Base-by-base conservation (phyloP, 2,797 vertebrate species). In the Ptychobarbus kaznakovi region DNA sequence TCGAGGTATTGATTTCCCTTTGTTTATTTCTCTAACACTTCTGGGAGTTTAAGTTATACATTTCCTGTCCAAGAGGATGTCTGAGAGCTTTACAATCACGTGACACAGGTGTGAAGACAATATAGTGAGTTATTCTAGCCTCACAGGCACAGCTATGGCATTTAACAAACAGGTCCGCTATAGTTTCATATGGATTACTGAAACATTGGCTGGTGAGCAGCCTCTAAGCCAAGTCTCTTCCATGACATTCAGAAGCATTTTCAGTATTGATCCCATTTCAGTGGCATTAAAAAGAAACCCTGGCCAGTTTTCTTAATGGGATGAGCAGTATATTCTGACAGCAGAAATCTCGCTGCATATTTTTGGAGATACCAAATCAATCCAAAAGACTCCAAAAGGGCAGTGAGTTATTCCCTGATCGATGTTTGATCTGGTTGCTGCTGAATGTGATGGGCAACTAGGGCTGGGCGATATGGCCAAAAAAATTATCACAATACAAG, bases 191-290 rank as follows among this genome's bases (percentile, higher is more conserved):
- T 82, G 79, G 84, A 85, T 85, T 79, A 85, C 49, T 82, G 63
- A 66, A 82, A 56, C 68, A 51, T 49, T 80, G 66, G 22, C 68
- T 73, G 10, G 73, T 77, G 73, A 53, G 53, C 49, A 72, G 72
- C 51, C 69, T 65, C 46, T 66, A 38, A 68, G 16, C 61, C 28
- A 15, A 63, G 80, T 65, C 75, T 83, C 51, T 75, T 42, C 78
- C 78, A 61, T 86, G 87, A 82, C 87, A 88, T 86, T 86, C 75
- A 88, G 53, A 51, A 56, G 61, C 80, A 80, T 86, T 86, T 81
- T 79, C 66, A 82, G 56, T 86, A 85, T 88, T 32, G 87, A 88
- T 85, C 74, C 61, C 49, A 42, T 70, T 85, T 56, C 28, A 44
- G 74, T 79, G 66, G 10, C 80, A 78, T 87, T 85, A 84, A 81